Conservation (phyloP, 2,797 vertebrate species). For the Cryptoblepharus egeriae region DNA sequence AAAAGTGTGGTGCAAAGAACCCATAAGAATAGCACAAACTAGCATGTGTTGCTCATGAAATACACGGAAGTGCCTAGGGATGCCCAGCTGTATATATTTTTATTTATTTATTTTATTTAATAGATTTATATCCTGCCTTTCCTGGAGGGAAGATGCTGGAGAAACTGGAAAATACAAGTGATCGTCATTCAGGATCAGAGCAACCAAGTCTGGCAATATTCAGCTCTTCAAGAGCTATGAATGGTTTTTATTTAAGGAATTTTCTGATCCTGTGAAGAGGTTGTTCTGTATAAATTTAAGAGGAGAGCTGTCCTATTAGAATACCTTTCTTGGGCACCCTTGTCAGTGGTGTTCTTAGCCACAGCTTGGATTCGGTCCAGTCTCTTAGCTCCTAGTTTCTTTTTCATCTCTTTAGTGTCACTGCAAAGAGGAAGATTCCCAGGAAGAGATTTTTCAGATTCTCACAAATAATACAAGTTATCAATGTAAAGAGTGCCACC, state of each 20-base stretch:
- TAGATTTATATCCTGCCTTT: too few relatives aligned
- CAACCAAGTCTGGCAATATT: too few relatives aligned
- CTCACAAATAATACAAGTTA: not conserved
- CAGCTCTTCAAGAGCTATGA: not conserved
- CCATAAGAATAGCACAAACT: too few relatives aligned
- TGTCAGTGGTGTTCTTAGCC: conserved; percentile 79
- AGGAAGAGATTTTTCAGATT: not conserved
- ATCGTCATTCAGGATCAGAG: not conserved
- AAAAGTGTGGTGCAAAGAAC: too few relatives aligned
- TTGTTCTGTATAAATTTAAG: fast-evolving
- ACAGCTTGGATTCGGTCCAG: conserved; percentile 77
- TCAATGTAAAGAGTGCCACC: not conserved
- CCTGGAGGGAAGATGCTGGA: not conserved
- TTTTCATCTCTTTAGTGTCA: conserved; percentile 87
- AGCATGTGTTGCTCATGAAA: too few relatives aligned
- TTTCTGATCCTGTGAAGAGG: not conserved
- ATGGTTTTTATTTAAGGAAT: fast-evolving
- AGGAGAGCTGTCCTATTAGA: not conserved
- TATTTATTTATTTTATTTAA: too few relatives aligned
- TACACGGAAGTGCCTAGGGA: too few relatives aligned
- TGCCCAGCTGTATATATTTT: too few relatives aligned
- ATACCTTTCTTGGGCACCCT: conserved; percentile 82
- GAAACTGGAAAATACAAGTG: not conserved
- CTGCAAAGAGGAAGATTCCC: conserved; percentile 72
- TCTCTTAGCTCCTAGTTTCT: conserved; percentile 80